phyloP scores from a whole-genome alignment of 2,113 vertebrate genomes.

The Ameiurus melas region DNA sequence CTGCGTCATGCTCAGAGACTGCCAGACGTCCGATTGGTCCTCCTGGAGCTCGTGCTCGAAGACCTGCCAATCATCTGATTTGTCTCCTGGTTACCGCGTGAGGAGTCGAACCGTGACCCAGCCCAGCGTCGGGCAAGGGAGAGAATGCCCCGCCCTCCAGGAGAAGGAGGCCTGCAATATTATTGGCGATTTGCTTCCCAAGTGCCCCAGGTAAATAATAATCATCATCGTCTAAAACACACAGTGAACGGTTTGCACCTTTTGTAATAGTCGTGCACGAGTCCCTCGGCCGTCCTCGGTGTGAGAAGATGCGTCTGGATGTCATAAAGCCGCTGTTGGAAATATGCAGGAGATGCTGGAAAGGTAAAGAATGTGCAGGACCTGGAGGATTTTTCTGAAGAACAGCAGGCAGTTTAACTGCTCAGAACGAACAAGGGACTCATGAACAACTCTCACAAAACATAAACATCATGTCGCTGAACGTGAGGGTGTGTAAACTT shows the following conservation, averaged over 20 bases:
- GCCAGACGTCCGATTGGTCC: slow-evolving; percentile 82
- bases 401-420: too few species aligned
- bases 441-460: too few species aligned
- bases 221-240: neutral
- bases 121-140: slow-evolving; percentile 73
- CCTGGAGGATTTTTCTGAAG: too few species aligned
- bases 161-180: slow-evolving; percentile 85
- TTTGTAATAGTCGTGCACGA: too few species aligned
- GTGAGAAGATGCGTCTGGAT: too few species aligned
- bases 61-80: slow-evolving; percentile 78
- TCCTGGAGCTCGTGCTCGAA: slow-evolving; percentile 85
- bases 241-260: neutral
- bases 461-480: too few species aligned
- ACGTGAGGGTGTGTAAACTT: too few species aligned
- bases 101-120: slow-evolving; percentile 76
- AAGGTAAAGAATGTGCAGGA: too few species aligned
- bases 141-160: slow-evolving; percentile 78
- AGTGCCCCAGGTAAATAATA: slow-evolving; percentile 84
- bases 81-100: slow-evolving; percentile 79
- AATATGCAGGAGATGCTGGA: too few species aligned
- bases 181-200: slow-evolving; percentile 76
- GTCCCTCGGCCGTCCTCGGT: too few species aligned
- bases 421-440: too few species aligned
- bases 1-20: slow-evolving; percentile 86
- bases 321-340: too few species aligned